Conservation (phyloP, 2,113 vertebrate genomes). For the Oxygymnocypris stewartii region DNA sequence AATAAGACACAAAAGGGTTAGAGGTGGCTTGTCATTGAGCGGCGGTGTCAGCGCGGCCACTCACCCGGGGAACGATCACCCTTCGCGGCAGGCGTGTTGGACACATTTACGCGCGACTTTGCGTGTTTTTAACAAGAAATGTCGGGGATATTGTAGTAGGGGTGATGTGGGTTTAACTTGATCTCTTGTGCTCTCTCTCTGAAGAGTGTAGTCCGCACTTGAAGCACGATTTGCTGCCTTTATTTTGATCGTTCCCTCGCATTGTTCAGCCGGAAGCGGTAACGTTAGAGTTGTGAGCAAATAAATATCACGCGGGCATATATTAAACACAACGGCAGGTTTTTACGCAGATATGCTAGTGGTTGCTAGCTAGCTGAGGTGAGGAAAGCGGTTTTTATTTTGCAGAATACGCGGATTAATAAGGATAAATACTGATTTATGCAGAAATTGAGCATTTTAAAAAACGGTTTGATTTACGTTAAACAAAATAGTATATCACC, state of each 20-base stretch:
- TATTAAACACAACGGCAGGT: slow-evolving; percentile 57
- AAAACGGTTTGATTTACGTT: neutral
- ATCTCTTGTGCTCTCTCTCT: slow-evolving; percentile 50
- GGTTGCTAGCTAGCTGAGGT: slow-evolving; percentile 66
- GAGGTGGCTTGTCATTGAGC: slow-evolving; percentile 85
- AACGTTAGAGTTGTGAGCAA: slow-evolving; percentile 21
- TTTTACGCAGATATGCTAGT: slow-evolving; percentile 73
- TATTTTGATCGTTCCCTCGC: slow-evolving; percentile 26
- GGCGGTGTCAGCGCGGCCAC: slow-evolving; percentile 70
- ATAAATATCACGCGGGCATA: slow-evolving; percentile 51
- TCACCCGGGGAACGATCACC: slow-evolving; percentile 32
- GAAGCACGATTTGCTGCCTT: slow-evolving; percentile 32
- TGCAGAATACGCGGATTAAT: slow-evolving; percentile 46
- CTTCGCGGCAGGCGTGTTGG: neutral
- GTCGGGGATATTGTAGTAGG: slow-evolving; percentile 49
- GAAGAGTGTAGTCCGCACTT: slow-evolving; percentile 52
- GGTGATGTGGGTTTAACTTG: slow-evolving; percentile 68
- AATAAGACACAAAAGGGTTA: slow-evolving; percentile 83
- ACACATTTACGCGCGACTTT: slow-evolving; percentile 12
- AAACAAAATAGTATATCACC: neutral
- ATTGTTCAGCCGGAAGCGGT: slow-evolving; percentile 36
- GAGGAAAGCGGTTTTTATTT: slow-evolving; percentile 26
- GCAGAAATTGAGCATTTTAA: neutral
- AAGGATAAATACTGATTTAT: slow-evolving; percentile 42
- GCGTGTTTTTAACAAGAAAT: neutral